Evolutionary conservation across 35 echinoderm and acorn worm genomes (phyloP).

Genomic region (Anneissia japonica): DNA sequence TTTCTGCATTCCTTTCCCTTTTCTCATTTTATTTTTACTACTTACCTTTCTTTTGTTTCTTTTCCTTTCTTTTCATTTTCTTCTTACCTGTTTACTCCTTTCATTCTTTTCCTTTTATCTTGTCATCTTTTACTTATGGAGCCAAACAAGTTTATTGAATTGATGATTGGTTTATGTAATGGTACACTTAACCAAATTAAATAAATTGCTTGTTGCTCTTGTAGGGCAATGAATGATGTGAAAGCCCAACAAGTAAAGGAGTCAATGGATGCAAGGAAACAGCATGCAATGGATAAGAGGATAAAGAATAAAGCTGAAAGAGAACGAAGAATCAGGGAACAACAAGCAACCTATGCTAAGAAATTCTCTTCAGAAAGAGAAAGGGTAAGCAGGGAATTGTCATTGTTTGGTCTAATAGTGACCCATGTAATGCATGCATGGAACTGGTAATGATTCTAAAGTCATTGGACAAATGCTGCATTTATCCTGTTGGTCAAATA

Average conservation of each 20-base stretch:
- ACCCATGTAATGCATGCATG: too few relatives aligned
- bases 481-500: too few relatives aligned
- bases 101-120: too few relatives aligned
- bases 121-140: too few relatives aligned
- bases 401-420: too few relatives aligned
- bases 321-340: conserved; percentile 25
- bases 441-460: too few relatives aligned
- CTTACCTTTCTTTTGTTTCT: background rate
- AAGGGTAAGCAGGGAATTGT: background rate
- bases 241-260: conserved; percentile 78
- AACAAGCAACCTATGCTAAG: background rate
- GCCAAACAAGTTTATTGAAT: too few relatives aligned
- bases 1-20: too few relatives aligned
- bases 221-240: conserved; percentile 86
- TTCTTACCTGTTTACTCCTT: background rate
- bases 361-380: background rate
- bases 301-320: conserved; percentile 94
- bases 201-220: background rate
- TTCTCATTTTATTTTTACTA: too few relatives aligned
- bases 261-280: conserved; percentile 85
- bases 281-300: conserved; percentile 76
- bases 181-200: too few relatives aligned
- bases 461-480: too few relatives aligned
- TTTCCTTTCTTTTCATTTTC: background rate
- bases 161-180: too few relatives aligned